Evolutionary conservation across 2,888 invertebrate genomes (phyloP).

Genomic region (Metopia argyrocephala): DNA sequence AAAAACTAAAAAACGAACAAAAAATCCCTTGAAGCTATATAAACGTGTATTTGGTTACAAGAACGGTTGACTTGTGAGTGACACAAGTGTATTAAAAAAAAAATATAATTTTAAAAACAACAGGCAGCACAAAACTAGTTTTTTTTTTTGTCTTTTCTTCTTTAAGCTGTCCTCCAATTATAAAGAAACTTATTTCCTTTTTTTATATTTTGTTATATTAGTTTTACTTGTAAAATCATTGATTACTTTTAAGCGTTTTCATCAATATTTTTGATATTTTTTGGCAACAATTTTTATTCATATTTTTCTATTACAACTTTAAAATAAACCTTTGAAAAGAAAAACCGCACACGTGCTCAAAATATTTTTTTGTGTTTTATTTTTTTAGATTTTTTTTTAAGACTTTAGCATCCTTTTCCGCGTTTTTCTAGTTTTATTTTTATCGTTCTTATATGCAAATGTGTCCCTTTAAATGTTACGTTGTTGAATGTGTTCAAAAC

Average conservation of each 20-base stretch:
- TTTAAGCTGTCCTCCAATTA: neutral
- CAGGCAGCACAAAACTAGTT: neutral
- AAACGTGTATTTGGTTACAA: conserved; percentile 3
- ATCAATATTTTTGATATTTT: conserved; percentile 3
- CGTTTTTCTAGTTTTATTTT: neutral
- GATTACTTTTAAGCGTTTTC: neutral
- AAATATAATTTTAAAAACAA: neutral
- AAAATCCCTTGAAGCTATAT: conserved; percentile 33
- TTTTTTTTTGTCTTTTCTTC: neutral
- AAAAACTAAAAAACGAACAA: conserved; percentile 18
- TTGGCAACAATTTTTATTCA: conserved; percentile 8
- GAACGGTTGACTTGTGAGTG: conserved; percentile 21
- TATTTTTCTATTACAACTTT: neutral
- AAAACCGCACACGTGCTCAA: conserved; percentile 18
- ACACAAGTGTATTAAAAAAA: neutral
- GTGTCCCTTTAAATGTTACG: conserved; percentile 49
- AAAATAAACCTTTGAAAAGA: neutral
- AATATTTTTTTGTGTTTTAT: conserved; percentile 6
- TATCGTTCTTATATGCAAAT: neutral
- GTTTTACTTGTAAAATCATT: neutral
- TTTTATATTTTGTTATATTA: neutral
- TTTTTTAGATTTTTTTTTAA: neutral
- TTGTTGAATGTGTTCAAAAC: conserved; percentile 55
- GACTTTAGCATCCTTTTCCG: neutral
- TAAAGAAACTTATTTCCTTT: neutral